Percentiles rank a stretch among this genome's conserved stretches.
Evolutionary conservation across 1,140 invertebrate genomes (phyloP).

Genomic region (Solen grandis): DNA sequence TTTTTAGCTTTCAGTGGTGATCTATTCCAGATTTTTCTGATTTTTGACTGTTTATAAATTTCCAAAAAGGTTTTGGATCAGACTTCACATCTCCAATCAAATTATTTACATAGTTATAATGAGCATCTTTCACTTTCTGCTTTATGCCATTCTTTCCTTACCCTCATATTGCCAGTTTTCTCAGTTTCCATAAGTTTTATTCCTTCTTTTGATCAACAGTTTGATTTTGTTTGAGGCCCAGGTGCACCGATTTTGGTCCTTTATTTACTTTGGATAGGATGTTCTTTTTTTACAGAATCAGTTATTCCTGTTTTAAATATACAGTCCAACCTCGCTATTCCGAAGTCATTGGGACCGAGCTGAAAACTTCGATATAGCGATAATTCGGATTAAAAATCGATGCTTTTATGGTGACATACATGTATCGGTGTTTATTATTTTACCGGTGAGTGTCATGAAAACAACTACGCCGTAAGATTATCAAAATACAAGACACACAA

Average conservation of each 20-base stretch:
- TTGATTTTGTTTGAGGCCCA: conserved; percentile 31
- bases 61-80: conserved; percentile 45
- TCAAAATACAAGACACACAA: no score
- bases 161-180: conserved; percentile 32
- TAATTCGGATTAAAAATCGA: no score
- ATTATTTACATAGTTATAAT: conserved; percentile 19
- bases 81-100: background rate
- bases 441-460: no score
- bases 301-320: conserved; percentile 3
- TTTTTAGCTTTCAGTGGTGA: conserved; percentile 33
- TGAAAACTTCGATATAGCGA: no score
- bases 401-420: no score
- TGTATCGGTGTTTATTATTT: no score
- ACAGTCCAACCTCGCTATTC: no score
- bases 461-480: no score
- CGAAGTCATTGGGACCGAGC: no score
- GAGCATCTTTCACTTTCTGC: conserved; percentile 11
- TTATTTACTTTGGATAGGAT: conserved; percentile 5
- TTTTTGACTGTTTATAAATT: conserved; percentile 51
- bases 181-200: conserved; percentile 33
- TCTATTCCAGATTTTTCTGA: conserved; percentile 21
- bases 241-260: background rate
- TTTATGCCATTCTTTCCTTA: conserved; percentile 40
- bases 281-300: background rate
- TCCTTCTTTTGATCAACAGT: conserved; percentile 8